Conservation (phyloP, 2,797 vertebrate species). For the Tympanoctomys barrerae region DNA sequence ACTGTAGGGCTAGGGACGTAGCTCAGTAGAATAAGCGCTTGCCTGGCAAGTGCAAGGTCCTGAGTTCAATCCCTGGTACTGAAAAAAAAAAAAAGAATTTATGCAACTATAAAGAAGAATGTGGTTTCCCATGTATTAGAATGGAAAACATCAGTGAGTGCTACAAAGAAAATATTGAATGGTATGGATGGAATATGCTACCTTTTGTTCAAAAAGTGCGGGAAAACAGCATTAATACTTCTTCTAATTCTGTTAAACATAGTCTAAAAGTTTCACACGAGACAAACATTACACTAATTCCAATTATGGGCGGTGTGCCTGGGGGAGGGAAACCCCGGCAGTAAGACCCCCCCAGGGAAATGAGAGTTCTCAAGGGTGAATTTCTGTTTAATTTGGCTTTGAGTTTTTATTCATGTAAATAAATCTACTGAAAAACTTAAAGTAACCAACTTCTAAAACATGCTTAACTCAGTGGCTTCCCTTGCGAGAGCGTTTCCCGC, state of each 20-base stretch:
- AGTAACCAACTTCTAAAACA: not conserved
- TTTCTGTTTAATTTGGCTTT: constrained; percentile 30
- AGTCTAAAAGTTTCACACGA: not conserved
- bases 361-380: not conserved
- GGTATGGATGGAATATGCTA: not conserved
- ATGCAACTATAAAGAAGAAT: not conserved
- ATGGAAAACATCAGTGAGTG: not conserved
- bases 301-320: not conserved
- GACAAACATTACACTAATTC: not conserved
- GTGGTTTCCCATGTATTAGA: not conserved
- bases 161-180: not conserved
- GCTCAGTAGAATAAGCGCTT: too few species aligned
- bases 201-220: not conserved
- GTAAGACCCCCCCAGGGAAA: not conserved
- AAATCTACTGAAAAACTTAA: constrained; percentile 39
- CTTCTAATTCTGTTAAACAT: constrained; percentile 30
- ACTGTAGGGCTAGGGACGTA: not conserved
- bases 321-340: not conserved
- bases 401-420: constrained; percentile 33
- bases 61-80: too few species aligned
- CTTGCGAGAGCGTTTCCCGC: not conserved
- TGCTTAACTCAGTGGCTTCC: not conserved
- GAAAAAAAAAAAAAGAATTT: too few species aligned
- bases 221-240: not conserved
- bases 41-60: too few species aligned